These are phyloP conservation scores for Cassiopea xamachana DNA, from an alignment of 30 jellyfish, hydroid and myxozoan genomes.

Conservation along the genomic window DNA sequence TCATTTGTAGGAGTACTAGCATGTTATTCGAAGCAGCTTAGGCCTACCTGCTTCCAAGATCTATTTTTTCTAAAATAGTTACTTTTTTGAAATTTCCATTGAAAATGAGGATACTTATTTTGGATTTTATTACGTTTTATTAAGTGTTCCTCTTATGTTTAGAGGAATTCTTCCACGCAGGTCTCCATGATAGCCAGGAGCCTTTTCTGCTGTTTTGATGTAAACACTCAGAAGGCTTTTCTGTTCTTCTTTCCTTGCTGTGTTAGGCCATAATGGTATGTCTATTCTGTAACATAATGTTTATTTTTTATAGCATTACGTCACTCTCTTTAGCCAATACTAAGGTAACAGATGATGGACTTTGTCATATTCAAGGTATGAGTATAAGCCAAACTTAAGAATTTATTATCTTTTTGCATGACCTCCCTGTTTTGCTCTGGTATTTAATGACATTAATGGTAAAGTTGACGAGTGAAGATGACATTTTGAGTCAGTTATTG, in stretches of 20 bases:
- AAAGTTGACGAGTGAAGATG: too few species aligned
- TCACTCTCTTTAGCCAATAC: slow-evolving; percentile 57
- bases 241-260: neutral
- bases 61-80: too few species aligned
- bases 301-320: slow-evolving; percentile 11
- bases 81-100: too few species aligned
- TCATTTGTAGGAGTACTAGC: too few species aligned
- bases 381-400: neutral
- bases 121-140: too few species aligned
- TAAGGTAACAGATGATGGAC: slow-evolving; percentile 47
- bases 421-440: too few species aligned
- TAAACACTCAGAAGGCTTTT: neutral
- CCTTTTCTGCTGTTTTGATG: neutral
- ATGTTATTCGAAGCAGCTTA: too few species aligned
- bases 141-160: neutral
- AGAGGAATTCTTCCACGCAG: neutral
- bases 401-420: too few species aligned
- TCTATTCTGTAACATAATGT: neutral
- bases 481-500: too few species aligned
- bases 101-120: too few species aligned
- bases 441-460: too few species aligned
- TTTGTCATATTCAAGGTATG: slow-evolving; percentile 29
- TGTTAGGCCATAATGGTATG: neutral
- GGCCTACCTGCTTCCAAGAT: too few species aligned
- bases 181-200: neutral